Conservation (phyloP, 2,888 invertebrate species). For the Mythimna pallens region DNA sequence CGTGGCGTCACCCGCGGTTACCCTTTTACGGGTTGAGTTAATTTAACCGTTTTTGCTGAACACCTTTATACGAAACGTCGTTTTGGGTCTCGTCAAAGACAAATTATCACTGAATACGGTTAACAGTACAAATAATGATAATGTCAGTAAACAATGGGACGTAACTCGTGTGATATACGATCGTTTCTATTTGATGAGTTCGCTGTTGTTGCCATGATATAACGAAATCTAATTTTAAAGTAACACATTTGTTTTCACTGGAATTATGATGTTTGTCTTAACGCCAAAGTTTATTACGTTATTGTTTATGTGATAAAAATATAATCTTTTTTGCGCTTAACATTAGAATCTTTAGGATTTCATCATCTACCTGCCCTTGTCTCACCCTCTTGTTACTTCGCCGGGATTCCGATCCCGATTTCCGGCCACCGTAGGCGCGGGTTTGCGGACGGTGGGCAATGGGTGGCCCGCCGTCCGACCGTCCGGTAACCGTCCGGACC, state of each 20-base stretch:
- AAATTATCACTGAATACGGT: slow-evolving; percentile 37
- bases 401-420: too few species aligned
- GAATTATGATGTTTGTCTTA: slow-evolving; percentile 24
- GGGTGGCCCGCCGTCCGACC: too few species aligned
- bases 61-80: slow-evolving; percentile 34
- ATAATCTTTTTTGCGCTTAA: not conserved
- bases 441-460: too few species aligned
- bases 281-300: not conserved
- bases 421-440: too few species aligned
- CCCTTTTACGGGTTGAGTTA: slow-evolving; percentile 61
- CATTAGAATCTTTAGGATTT: not conserved
- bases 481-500: too few species aligned
- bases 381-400: too few species aligned
- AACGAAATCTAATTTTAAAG: slow-evolving; percentile 9
- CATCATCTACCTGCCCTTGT: too few species aligned
- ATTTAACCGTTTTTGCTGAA: slow-evolving; percentile 54
- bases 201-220: not conserved
- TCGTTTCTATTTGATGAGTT: slow-evolving; percentile 32
- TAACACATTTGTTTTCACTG: slow-evolving; percentile 1
- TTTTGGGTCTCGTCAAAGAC: slow-evolving; percentile 34
- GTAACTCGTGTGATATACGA: slow-evolving; percentile 19
- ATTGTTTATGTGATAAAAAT: slow-evolving; percentile 4
- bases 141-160: slow-evolving; percentile 8
- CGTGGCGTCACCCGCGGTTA: slow-evolving; percentile 45
- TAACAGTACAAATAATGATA: slow-evolving; percentile 34